Evolutionary conservation across 92 coral and sea anemone genomes (phyloP).

Genomic region (Palythoa heliodiscus): DNA sequence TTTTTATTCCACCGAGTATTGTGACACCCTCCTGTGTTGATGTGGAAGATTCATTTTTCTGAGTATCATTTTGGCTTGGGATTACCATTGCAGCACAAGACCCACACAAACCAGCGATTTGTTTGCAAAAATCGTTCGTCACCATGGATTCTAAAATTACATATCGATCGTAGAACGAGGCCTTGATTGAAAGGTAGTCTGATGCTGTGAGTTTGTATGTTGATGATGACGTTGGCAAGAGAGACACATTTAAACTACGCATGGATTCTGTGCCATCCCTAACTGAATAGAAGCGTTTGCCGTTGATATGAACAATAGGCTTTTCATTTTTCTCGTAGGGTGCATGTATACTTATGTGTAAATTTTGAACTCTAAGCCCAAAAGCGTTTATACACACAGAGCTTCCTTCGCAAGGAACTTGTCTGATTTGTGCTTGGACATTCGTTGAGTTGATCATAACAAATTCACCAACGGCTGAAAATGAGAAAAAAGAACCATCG

Average conservation of each 20-base stretch:
- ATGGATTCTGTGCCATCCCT: conserved; percentile 23
- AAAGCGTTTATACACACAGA: conserved; percentile 68
- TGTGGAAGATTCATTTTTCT: conserved; percentile 26
- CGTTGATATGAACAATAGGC: conserved; percentile 49
- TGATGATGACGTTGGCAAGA: conserved; percentile 21
- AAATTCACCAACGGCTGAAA: conserved; percentile 65
- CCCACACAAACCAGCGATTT: conserved; percentile 50
- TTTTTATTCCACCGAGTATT: conserved; percentile 45
- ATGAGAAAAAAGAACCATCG: conserved; percentile 60
- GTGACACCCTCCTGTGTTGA: background rate
- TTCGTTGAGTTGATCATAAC: conserved; percentile 48
- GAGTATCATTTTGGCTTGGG: conserved; percentile 28
- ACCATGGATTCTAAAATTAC: conserved; percentile 46
- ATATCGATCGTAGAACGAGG: conserved; percentile 45
- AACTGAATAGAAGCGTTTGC: conserved; percentile 14
- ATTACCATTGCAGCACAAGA: conserved; percentile 37
- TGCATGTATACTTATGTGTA: conserved; percentile 64
- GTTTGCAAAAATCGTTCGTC: conserved; percentile 23
- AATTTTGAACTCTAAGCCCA: conserved; percentile 43
- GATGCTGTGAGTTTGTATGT: conserved; percentile 24
- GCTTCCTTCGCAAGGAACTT: conserved; percentile 62
- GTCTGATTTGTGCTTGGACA: conserved; percentile 64
- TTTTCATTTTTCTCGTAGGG: conserved; percentile 59
- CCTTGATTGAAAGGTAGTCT: conserved; percentile 36
- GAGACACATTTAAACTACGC: conserved; percentile 18